phyloP scores from a whole-genome alignment of 30 jellyfish, hydroid and myxozoan genomes.

The Turritopsis dohrnii region DNA sequence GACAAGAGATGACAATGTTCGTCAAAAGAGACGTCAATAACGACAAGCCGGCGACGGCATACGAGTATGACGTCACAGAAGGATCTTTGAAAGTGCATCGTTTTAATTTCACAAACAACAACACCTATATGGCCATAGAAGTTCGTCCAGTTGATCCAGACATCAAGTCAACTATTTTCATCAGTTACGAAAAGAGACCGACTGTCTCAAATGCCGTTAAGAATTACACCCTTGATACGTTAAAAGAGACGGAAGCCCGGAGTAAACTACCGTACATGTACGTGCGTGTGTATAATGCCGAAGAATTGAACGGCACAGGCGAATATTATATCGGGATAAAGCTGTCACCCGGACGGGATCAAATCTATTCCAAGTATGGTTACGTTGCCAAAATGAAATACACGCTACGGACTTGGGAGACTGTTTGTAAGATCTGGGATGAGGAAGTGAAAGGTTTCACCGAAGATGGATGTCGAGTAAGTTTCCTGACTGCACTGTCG shows the following conservation, averaged over 20 bases:
- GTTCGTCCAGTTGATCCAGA: conserved; percentile 70
- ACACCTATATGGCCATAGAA: conserved; percentile 59
- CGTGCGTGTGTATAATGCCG: conserved; percentile 33
- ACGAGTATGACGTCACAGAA: conserved; percentile 31
- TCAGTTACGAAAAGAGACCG: conserved; percentile 61
- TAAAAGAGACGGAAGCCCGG: conserved; percentile 29
- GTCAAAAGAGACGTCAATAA: conserved; percentile 53
- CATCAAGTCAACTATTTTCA: conserved; percentile 16
- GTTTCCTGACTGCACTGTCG: too few relatives aligned
- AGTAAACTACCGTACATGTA: conserved; percentile 69
- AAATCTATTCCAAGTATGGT: conserved; percentile 46
- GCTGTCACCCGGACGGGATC: conserved; percentile 33
- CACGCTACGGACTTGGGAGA: conserved; percentile 63
- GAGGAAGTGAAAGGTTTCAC: conserved; percentile 64
- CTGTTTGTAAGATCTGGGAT: conserved; percentile 85
- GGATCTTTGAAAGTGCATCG: conserved; percentile 58
- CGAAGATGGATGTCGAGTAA: conserved; percentile 72
- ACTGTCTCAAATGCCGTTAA: conserved; percentile 30
- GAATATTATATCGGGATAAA: conserved; percentile 71
- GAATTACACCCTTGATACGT: conserved; percentile 51
- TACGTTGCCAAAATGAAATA: conserved; percentile 56
- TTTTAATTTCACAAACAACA: conserved; percentile 58
- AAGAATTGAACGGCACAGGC: conserved; percentile 71
- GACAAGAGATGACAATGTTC: conserved; percentile 80
- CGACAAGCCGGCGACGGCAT: conserved; percentile 51